These are phyloP conservation scores for Balearica regulorum DNA, from an alignment of 2,797 vertebrate genomes.

Conservation along the genomic window DNA sequence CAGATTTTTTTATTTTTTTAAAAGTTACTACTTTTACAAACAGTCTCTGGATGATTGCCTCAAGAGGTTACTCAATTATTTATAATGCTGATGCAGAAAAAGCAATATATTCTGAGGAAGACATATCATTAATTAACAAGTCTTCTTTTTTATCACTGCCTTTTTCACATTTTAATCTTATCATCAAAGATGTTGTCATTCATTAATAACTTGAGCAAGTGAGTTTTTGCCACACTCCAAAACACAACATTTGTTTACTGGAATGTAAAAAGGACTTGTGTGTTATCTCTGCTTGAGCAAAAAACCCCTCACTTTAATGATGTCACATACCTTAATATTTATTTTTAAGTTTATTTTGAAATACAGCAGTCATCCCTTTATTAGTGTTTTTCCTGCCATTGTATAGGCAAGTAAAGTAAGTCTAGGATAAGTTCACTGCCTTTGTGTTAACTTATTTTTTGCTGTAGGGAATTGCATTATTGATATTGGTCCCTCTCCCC, in stretches of 20 bases:
- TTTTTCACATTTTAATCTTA: conserved; percentile 33
- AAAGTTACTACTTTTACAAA: conserved; percentile 37
- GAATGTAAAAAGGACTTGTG: not conserved
- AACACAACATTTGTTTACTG: not conserved
- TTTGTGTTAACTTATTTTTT: conserved; percentile 2
- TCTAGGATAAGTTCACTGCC: not conserved
- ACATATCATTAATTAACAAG: conserved; percentile 55
- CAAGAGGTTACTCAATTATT: conserved; percentile 62
- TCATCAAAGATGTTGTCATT: conserved; percentile 24
- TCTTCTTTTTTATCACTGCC: conserved; percentile 29
- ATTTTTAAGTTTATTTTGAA: not conserved
- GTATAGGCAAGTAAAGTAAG: not conserved
- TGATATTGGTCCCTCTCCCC: not conserved
- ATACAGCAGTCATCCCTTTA: not conserved
- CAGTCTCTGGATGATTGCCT: conserved; percentile 40
- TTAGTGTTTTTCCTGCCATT: not conserved
- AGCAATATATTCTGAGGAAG: conserved; percentile 45
- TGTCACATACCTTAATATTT: not conserved
- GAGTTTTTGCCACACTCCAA: not conserved
- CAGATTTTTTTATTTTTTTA: conserved; percentile 3
- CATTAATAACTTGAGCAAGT: conserved; percentile 11
- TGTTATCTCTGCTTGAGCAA: not conserved
- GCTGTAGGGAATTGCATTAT: conserved; percentile 8
- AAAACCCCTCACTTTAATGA: not conserved
- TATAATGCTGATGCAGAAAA: conserved; percentile 48